Conservation (phyloP, 2,797 vertebrate species). For the Hozukius guyotensis region DNA sequence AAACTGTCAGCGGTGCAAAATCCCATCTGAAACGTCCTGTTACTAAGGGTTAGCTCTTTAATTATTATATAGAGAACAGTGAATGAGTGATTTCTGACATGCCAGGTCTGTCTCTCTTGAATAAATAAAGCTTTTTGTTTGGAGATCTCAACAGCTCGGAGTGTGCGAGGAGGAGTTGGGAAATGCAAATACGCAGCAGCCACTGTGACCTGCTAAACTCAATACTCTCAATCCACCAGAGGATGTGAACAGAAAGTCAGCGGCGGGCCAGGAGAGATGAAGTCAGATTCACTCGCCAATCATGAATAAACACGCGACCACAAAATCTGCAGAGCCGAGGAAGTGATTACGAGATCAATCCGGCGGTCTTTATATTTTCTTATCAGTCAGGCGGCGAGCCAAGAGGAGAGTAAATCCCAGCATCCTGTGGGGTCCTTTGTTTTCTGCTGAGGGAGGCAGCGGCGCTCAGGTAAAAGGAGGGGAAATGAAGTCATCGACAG, state of each 20-base stretch:
- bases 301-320: background rate
- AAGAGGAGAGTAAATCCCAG: slow-evolving; percentile 21
- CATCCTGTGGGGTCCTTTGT: slow-evolving; percentile 58
- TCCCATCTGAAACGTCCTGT: background rate
- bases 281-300: background rate
- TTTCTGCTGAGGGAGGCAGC: slow-evolving; percentile 40
- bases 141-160: background rate
- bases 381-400: slow-evolving; percentile 32
- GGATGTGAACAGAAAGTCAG: slow-evolving; percentile 10
- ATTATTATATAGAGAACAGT: background rate
- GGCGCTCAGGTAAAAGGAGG: slow-evolving; percentile 19
- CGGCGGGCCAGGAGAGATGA: background rate
- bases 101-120: background rate
- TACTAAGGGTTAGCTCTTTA: background rate
- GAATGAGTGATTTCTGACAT: background rate
- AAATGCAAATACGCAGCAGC: background rate
- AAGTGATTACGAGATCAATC: slow-evolving; percentile 12
- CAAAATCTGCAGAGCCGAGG: background rate
- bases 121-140: slow-evolving; percentile 8
- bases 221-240: background rate
- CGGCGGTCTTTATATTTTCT: background rate
- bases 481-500: slow-evolving; percentile 61
- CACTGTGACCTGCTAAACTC: background rate
- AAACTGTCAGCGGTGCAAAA: background rate
- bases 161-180: background rate